phyloP scores from a whole-genome alignment of 2,113 vertebrate species.

The Melanerpes aurifrons region DNA sequence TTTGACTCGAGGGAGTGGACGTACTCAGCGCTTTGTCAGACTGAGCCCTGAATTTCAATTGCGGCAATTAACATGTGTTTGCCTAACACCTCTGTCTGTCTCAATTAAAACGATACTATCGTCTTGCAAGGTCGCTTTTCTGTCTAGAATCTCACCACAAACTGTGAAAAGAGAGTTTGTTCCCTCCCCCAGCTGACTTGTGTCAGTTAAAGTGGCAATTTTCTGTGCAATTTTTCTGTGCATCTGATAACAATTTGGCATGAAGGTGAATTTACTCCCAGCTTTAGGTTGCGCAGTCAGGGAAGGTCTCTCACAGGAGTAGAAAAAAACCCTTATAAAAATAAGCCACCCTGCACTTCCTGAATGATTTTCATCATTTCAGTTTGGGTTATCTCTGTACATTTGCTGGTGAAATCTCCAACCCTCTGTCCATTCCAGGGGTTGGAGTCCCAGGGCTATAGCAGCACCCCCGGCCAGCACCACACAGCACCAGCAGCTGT shows the following conservation, averaged over 20 bases:
- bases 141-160: slow-evolving; percentile 32
- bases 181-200: slow-evolving; percentile 11
- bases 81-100: slow-evolving; percentile 49
- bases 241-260: slow-evolving; percentile 1
- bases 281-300: neutral
- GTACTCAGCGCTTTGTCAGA: slow-evolving; percentile 39
- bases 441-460: neutral
- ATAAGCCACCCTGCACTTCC: neutral
- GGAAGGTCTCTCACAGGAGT: neutral
- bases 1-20: slow-evolving; percentile 48
- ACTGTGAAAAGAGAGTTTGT: neutral
- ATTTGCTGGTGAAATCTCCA: neutral
- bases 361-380: neutral
- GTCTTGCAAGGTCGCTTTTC: slow-evolving; percentile 38
- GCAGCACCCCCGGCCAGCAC: neutral
- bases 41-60: slow-evolving; percentile 51
- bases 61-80: slow-evolving; percentile 36
- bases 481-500: accelerated
- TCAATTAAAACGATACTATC: slow-evolving; percentile 69
- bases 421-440: neutral
- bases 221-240: slow-evolving; percentile 15
- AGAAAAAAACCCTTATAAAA: neutral
- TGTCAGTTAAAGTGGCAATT: slow-evolving; percentile 53
- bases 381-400: neutral
- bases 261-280: neutral